A percentile compares a stretch with the other conserved stretches of the same genome.
Conservation (phyloP, 30 jellyfish, hydroid and myxozoan species). For the Aurelia aurita region DNA sequence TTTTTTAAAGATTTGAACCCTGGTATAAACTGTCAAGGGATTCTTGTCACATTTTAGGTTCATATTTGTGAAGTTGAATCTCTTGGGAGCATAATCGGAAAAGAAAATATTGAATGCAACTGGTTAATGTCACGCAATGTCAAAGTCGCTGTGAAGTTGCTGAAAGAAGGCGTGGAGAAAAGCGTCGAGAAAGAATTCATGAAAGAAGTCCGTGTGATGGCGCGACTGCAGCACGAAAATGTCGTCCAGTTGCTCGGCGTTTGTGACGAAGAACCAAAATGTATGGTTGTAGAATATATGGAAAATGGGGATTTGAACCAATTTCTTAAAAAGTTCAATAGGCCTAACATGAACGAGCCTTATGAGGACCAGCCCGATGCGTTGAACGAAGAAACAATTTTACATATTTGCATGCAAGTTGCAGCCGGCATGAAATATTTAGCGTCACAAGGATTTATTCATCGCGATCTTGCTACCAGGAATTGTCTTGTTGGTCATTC, state of each 20-base stretch:
- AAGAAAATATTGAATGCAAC: slow-evolving; percentile 24
- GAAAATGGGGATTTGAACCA: slow-evolving; percentile 95
- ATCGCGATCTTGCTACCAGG: slow-evolving; percentile 96
- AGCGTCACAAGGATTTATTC: slow-evolving; percentile 84
- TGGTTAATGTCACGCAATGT: slow-evolving; percentile 52
- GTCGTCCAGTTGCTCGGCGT: slow-evolving; percentile 91
- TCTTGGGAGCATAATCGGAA: slow-evolving; percentile 25
- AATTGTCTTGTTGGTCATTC: slow-evolving; percentile 97
- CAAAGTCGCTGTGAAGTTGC: slow-evolving; percentile 83
- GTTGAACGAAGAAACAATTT: slow-evolving; percentile 65
- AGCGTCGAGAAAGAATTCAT: slow-evolving; percentile 77
- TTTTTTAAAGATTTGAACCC: too few species aligned
- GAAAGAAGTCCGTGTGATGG: slow-evolving; percentile 94
- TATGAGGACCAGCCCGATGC: slow-evolving; percentile 59
- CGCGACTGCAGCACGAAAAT: slow-evolving; percentile 87
- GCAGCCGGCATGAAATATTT: slow-evolving; percentile 89
- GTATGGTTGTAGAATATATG: slow-evolving; percentile 96
- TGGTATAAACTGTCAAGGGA: too few species aligned
- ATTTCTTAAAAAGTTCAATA: slow-evolving; percentile 32
- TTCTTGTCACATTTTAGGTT: slow-evolving; percentile 19
- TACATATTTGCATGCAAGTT: slow-evolving; percentile 82
- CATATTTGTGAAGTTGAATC: slow-evolving; percentile 63
- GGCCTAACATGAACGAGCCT: neutral
- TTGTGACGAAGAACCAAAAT: slow-evolving; percentile 84
- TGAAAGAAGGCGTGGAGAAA: slow-evolving; percentile 78